phyloP scores from a whole-genome alignment of 2,797 vertebrate genomes.

The Myotis planiceps region DNA sequence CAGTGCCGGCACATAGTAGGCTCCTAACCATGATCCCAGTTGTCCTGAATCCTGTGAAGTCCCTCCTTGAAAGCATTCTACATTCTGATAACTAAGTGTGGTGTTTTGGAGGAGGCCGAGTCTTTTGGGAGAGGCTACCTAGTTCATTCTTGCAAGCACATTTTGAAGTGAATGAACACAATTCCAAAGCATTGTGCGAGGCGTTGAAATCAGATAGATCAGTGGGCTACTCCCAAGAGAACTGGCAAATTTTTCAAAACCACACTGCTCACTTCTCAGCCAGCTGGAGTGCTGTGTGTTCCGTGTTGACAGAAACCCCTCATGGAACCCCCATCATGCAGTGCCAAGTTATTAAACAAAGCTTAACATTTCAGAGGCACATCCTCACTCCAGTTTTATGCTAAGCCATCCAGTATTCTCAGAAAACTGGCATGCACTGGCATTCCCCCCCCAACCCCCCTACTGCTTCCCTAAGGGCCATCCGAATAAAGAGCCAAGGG shows the following conservation, averaged over 20 bases:
- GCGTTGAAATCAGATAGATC: slow-evolving; percentile 73
- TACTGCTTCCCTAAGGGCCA: background rate
- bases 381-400: background rate
- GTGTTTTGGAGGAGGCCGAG: background rate
- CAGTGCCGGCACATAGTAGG: background rate
- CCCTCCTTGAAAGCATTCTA: background rate
- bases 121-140: slow-evolving; percentile 39
- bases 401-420: background rate
- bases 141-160: slow-evolving; percentile 39
- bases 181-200: slow-evolving; percentile 37
- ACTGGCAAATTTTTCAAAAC: slow-evolving; percentile 50
- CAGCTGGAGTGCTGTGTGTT: slow-evolving; percentile 9
- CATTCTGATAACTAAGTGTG: background rate
- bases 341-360: slow-evolving; percentile 67
- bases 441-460: background rate
- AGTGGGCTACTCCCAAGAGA: slow-evolving; percentile 54
- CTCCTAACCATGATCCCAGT: background rate
- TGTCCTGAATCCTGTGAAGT: background rate
- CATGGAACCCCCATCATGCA: background rate
- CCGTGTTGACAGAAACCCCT: slow-evolving; percentile 29
- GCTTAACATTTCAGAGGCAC: slow-evolving; percentile 64
- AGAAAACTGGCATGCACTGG: background rate
- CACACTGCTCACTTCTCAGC: slow-evolving; percentile 49
- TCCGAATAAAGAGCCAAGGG: background rate
- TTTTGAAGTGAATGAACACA: slow-evolving; percentile 53